These are phyloP conservation scores for Myiothlypis coronata DNA, from an alignment of 2,797 vertebrate genomes.

Conservation along the genomic window DNA sequence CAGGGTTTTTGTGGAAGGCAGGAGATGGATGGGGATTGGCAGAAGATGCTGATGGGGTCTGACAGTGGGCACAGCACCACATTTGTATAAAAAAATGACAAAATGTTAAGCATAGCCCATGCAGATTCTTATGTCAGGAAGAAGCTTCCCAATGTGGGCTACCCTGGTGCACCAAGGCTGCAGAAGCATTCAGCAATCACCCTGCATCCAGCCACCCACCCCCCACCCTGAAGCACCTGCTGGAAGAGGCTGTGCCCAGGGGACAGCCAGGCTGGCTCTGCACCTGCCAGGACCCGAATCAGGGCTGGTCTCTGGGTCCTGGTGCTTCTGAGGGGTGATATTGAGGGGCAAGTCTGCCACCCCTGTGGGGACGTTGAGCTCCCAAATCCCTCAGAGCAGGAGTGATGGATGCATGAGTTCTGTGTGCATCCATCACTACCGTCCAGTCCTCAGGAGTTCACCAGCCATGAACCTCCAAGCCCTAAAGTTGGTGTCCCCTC, in stretches of 20 bases:
- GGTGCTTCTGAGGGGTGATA: not conserved
- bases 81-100: not conserved
- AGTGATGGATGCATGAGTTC: not conserved
- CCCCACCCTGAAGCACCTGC: accelerated
- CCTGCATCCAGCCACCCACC: not conserved
- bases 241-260: not conserved
- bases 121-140: not conserved
- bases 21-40: not conserved
- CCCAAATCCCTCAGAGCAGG: not conserved
- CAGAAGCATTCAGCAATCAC: not conserved
- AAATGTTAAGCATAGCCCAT: not conserved
- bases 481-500: not conserved
- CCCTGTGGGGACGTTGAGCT: not conserved
- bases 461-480: not conserved
- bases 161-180: not conserved
- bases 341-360: not conserved
- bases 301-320: not conserved
- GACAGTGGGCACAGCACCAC: not conserved
- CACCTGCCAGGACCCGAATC: accelerated
- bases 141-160: not conserved
- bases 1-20: not conserved
- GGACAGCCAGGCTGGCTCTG: not conserved
- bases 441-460: not conserved
- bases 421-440: accelerated
- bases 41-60: not conserved